These are phyloP conservation scores for Sapajus apella DNA, from an alignment of 2,113 vertebrate genomes.

Conservation along the genomic window DNA sequence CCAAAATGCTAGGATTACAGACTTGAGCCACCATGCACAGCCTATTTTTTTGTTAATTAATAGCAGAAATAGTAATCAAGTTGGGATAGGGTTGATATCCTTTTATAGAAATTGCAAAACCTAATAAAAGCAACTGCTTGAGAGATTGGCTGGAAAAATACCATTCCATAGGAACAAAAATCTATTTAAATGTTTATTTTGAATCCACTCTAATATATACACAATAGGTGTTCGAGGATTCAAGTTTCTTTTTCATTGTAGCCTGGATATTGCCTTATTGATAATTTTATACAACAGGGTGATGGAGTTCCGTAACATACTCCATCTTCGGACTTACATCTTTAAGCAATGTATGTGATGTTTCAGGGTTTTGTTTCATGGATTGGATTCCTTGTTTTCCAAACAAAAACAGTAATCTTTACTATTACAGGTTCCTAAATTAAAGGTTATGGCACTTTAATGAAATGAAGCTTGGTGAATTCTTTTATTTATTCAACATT, in stretches of 20 bases:
- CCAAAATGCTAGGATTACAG: no score
- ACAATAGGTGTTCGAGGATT: background rate
- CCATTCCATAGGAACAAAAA: background rate
- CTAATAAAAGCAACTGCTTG: background rate
- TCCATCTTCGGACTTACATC: background rate
- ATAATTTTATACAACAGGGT: background rate
- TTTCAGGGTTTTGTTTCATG: conserved; percentile 23
- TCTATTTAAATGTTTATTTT: background rate
- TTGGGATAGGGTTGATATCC: background rate
- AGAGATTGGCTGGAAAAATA: background rate
- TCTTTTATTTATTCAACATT: conserved; percentile 43
- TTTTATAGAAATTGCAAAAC: conserved; percentile 22
- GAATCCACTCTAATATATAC: background rate
- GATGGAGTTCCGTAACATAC: background rate
- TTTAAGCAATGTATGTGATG: background rate
- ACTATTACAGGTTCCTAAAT: background rate
- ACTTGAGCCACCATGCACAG: no score
- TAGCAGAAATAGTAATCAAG: conserved; percentile 2
- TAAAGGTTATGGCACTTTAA: conserved; percentile 36
- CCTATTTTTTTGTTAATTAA: background rate
- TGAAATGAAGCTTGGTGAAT: conserved; percentile 3
- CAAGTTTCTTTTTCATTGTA: background rate
- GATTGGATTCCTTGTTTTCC: conserved; percentile 8
- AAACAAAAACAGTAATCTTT: conserved; percentile 8
- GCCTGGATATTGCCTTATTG: background rate